phyloP scores from a whole-genome alignment of 2,113 vertebrate genomes.

The Alethe diademata region DNA sequence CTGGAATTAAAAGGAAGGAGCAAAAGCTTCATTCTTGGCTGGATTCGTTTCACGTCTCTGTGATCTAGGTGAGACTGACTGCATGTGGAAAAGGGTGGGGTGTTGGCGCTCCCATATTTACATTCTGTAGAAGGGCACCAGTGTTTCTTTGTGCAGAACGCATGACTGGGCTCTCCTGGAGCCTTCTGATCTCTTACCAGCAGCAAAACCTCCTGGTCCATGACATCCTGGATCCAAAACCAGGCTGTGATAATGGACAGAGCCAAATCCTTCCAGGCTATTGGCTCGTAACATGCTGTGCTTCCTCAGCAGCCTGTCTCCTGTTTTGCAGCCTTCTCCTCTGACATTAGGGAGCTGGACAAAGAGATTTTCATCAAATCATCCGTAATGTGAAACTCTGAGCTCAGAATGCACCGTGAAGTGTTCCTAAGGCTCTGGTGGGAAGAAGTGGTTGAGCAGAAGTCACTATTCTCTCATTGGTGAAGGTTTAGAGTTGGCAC shows the following conservation, averaged over 20 bases:
- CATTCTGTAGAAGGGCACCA: constrained; percentile 6
- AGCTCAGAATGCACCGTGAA: background rate
- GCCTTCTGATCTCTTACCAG: background rate
- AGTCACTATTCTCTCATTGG: background rate
- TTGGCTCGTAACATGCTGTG: background rate
- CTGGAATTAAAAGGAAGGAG: background rate
- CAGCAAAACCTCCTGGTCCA: background rate
- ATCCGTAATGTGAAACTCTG: background rate
- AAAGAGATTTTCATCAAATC: background rate
- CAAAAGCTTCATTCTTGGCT: constrained; percentile 6
- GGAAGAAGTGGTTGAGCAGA: background rate
- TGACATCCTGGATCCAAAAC: background rate
- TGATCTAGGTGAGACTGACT: background rate
- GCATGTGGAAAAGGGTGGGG: constrained; percentile 32
- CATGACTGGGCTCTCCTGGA: background rate
- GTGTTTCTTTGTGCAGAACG: constrained; percentile 12
- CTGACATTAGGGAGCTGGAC: background rate
- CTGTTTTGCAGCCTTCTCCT: background rate
- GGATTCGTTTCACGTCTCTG: background rate
- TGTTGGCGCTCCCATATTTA: constrained; percentile 53
- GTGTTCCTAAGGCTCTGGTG: background rate
- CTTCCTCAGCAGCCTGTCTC: background rate
- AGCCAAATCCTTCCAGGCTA: background rate
- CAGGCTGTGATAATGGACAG: background rate
- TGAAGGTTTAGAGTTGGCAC: background rate